Evolutionary conservation across 1,140 invertebrate species (phyloP), one percentile per base, ranked within the genome.

Genomic region (Antheraea mylitta): DNA sequence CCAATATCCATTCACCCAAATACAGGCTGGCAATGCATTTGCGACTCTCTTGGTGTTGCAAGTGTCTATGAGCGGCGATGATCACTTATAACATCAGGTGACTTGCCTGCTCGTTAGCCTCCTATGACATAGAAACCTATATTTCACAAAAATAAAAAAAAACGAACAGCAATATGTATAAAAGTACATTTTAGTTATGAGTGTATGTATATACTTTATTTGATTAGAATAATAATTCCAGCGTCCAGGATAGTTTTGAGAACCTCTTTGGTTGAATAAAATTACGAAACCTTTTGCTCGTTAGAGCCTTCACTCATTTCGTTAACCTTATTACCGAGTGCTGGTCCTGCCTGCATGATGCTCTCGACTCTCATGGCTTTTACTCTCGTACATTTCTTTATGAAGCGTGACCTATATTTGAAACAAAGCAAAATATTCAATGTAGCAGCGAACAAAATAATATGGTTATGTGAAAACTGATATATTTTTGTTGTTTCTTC

Each of bases 291-390:
- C 69, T 70, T 76, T 72, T 71, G 67, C 79, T 79, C 77, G 71
- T 79, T 77, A 76, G 74, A 69, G 70, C 66, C 73, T 81, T 75
- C 75, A 71, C 71, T 74, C 75, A 79, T 72, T 76, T 85, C 80
- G 79, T 85, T 85, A 85, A 82, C 79, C 82, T 81, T 81, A 82
- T 85, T 82, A 82, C 78, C 75, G 73, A 77, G 75, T 80, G 71
- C 68, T 75, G 68, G 76, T 77, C 73, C 78, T 78, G 71, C 73
- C 78, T 78, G 71, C 67, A 18, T 70, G 58, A 65, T 37, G 38
- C 45, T 18, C 42, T 61, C 6, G 0, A 53, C 64, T 64, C 37
- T 63, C 30, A 36, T 30, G 59, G n/a, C 65, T 65, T 59, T 71
- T 71, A 60, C 30, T 59, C 66, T 66, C 62, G 16, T 70, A 74